Percentiles rank a stretch among this genome's conserved stretches.
These are phyloP conservation scores for Stictonetta naevosa DNA, from an alignment of 2,113 vertebrate species.

Conservation along the genomic window DNA sequence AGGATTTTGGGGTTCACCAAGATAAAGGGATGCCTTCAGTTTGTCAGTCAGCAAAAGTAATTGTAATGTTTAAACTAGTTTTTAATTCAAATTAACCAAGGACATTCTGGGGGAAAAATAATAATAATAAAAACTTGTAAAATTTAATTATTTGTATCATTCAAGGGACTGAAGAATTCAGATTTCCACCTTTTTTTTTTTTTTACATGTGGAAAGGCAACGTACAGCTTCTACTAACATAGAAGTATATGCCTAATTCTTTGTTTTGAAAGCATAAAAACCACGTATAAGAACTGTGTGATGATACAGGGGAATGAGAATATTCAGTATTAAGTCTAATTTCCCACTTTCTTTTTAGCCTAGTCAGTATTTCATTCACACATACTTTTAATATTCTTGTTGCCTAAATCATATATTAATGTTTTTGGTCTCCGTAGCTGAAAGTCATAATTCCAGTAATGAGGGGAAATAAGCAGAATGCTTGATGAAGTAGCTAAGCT, in stretches of 20 bases:
- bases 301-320: background rate
- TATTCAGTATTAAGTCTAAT: background rate
- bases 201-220: background rate
- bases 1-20: background rate
- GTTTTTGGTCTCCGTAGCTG: slow-evolving; percentile 47
- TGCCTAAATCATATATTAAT: slow-evolving; percentile 65
- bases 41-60: background rate
- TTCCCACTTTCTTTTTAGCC: background rate
- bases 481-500: slow-evolving; percentile 66
- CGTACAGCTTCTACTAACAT: background rate
- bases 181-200: background rate
- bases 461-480: slow-evolving; percentile 68
- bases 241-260: background rate
- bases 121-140: background rate
- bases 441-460: slow-evolving; percentile 73
- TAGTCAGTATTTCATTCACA: slow-evolving; percentile 58
- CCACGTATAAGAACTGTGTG: rapidly evolving
- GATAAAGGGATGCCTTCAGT: rapidly evolving
- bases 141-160: background rate
- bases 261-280: background rate
- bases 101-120: background rate
- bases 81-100: background rate
- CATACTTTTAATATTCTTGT: slow-evolving; percentile 59
- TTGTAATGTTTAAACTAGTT: background rate
- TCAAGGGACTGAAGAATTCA: background rate